Conservation (phyloP, 2,888 invertebrate species). For the Dryobotodes eremita region DNA sequence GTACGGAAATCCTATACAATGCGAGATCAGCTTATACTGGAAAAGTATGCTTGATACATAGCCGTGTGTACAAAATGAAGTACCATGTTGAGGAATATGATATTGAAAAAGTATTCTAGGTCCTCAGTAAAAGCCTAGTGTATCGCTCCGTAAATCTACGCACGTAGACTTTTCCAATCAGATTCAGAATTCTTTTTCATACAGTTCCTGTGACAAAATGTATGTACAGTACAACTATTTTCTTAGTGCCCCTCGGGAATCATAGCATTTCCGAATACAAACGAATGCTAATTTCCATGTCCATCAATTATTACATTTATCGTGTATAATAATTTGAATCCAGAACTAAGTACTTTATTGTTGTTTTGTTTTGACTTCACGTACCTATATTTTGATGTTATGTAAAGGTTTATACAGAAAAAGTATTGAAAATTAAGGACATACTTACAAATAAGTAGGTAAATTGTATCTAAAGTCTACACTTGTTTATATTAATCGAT, state of each 20-base stretch:
- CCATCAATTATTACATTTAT: too few relatives aligned
- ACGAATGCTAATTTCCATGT: too few relatives aligned
- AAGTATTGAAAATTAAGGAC: not conserved
- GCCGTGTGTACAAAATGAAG: not conserved
- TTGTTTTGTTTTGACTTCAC: too few relatives aligned
- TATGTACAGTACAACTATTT: too few relatives aligned
- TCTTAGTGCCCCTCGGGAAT: too few relatives aligned
- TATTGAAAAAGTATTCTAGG: slow-evolving; percentile 36
- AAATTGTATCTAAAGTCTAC: not conserved
- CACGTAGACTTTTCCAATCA: slow-evolving; percentile 48
- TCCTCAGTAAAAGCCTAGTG: not conserved
- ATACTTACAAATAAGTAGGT: not conserved
- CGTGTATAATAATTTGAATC: too few relatives aligned
- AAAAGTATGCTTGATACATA: too few relatives aligned
- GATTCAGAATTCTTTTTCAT: slow-evolving; percentile 18
- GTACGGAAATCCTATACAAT: too few relatives aligned
- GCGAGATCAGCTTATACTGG: too few relatives aligned
- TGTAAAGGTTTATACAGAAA: not conserved
- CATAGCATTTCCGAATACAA: too few relatives aligned
- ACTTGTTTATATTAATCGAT: not conserved
- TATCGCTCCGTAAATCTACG: slow-evolving; percentile 26
- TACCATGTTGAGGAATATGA: not conserved
- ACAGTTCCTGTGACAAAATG: not conserved
- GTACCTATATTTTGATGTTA: not conserved
- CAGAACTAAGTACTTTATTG: too few relatives aligned